Percentiles rank a stretch among this genome's conserved stretches.
Conservation (phyloP, 2,888 invertebrate genomes). For the Euproctis similis region DNA sequence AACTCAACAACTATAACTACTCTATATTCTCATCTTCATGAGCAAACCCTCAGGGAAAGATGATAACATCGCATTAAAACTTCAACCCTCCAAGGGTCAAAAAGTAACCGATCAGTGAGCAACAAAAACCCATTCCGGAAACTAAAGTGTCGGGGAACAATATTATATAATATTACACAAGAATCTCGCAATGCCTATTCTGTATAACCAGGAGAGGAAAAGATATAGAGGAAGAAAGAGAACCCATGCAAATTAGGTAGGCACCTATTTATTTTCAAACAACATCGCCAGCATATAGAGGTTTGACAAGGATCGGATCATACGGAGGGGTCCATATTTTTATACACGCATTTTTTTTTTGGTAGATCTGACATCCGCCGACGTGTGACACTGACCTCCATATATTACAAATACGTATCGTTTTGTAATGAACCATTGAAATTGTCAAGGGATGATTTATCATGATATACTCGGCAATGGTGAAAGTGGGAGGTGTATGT, state of each 20-base stretch:
- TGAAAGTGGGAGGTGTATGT: no score
- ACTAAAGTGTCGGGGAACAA: conserved; percentile 15
- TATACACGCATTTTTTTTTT: no score
- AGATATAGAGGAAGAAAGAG: conserved; percentile 14
- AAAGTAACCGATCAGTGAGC: conserved; percentile 14
- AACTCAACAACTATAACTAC: no score
- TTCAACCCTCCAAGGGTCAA: conserved; percentile 11
- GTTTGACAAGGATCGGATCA: no score
- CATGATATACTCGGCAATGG: conserved; percentile 12
- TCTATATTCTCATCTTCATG: no score
- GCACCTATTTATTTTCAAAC: conserved; percentile 41
- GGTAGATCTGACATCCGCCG: no score
- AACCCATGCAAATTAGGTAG: conserved; percentile 39
- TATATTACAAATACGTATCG: conserved; percentile 38
- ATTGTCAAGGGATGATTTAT: conserved; percentile 27
- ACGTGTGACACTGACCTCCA: conserved; percentile 35
- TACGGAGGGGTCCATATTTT: no score
- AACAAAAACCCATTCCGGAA: conserved; percentile 13
- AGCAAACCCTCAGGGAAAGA: conserved; percentile 4
- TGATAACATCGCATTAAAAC: conserved; percentile 16
- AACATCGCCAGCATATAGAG: conserved; percentile 24
- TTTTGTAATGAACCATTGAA: conserved; percentile 31
- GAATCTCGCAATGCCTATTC: conserved; percentile 13
- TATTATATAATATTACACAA: conserved; percentile 19
- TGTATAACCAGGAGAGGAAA: no score